These are phyloP conservation scores for Chelmon rostratus DNA, from an alignment of 2,797 vertebrate species.

Conservation along the genomic window DNA sequence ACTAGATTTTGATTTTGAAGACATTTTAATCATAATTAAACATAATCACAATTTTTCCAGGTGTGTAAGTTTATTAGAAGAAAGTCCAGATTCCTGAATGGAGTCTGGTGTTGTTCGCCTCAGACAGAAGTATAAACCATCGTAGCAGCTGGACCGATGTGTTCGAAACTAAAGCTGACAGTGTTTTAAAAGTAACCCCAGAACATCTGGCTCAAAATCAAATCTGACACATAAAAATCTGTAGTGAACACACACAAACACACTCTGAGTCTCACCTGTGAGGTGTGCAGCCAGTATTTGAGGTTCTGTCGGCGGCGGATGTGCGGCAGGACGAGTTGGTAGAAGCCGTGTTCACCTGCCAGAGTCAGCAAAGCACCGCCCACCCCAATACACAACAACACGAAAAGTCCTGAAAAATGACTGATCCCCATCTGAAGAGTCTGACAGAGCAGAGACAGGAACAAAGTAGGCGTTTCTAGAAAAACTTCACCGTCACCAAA, in stretches of 20 bases:
- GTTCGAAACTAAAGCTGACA: not conserved
- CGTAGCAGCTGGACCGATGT: not conserved
- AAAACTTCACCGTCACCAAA: too few relatives aligned
- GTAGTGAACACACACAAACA: not conserved
- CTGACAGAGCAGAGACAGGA: slow-evolving; percentile 69
- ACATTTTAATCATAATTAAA: too few relatives aligned
- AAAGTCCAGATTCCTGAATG: not conserved
- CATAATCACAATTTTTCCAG: too few relatives aligned
- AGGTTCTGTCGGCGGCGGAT: slow-evolving; percentile 89
- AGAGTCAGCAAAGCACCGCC: slow-evolving; percentile 90
- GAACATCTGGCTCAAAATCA: not conserved
- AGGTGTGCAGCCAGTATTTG: slow-evolving; percentile 95
- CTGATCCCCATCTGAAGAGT: slow-evolving; percentile 95
- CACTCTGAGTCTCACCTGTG: slow-evolving; percentile 85
- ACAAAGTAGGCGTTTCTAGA: not conserved
- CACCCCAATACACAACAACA: slow-evolving; percentile 92
- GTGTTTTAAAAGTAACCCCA: not conserved
- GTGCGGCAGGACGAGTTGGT: slow-evolving; percentile 87
- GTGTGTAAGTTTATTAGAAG: too few relatives aligned
- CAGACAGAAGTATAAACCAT: not conserved
- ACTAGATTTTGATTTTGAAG: too few relatives aligned
- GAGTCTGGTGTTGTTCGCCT: not conserved
- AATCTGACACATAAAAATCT: not conserved
- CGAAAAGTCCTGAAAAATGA: slow-evolving; percentile 93
- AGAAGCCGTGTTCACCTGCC: slow-evolving; percentile 90